Percentiles rank a stretch among this genome's conserved stretches.
Evolutionary conservation across 2,797 vertebrate species (phyloP).

Genomic region (Danio kyathit): DNA sequence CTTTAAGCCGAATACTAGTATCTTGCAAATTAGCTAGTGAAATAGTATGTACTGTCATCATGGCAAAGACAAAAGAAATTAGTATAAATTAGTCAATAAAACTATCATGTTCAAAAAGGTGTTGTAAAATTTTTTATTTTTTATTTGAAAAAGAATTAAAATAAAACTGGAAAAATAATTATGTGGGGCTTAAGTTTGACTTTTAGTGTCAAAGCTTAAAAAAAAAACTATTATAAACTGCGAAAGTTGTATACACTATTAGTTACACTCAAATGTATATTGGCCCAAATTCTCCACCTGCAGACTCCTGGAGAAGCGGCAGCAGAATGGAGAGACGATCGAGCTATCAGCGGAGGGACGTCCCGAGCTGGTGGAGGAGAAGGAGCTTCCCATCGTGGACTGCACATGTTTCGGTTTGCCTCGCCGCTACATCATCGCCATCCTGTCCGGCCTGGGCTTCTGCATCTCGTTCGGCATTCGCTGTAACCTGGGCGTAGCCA

Average conservation of each 20-base stretch:
- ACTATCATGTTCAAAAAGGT: too few species aligned
- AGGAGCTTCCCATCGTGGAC: constrained; percentile 86
- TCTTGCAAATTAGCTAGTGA: too few species aligned
- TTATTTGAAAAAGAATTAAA: too few species aligned
- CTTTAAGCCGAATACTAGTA: too few species aligned
- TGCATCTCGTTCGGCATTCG: constrained; percentile 97
- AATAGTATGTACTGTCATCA: too few species aligned
- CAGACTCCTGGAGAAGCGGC: constrained; percentile 89
- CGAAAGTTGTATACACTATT: background rate
- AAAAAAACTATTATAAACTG: background rate
- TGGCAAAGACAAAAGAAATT: too few species aligned
- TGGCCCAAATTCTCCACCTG: background rate
- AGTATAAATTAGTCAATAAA: too few species aligned
- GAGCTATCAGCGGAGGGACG: constrained; percentile 89
- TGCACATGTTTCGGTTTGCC: constrained; percentile 94
- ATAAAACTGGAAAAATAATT: too few species aligned
- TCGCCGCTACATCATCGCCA: constrained; percentile 92
- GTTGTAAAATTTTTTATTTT: too few species aligned
- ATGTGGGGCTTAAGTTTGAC: too few species aligned
- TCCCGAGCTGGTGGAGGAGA: constrained; percentile 83
- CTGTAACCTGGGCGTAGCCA: constrained; percentile 94
- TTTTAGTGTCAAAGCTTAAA: too few species aligned
- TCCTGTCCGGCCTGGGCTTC: constrained; percentile 92
- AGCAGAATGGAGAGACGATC: constrained; percentile 87
- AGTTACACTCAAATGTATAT: background rate